Evolutionary conservation across 2,113 vertebrate species (phyloP).

Genomic region (Lasiurus cinereus): DNA sequence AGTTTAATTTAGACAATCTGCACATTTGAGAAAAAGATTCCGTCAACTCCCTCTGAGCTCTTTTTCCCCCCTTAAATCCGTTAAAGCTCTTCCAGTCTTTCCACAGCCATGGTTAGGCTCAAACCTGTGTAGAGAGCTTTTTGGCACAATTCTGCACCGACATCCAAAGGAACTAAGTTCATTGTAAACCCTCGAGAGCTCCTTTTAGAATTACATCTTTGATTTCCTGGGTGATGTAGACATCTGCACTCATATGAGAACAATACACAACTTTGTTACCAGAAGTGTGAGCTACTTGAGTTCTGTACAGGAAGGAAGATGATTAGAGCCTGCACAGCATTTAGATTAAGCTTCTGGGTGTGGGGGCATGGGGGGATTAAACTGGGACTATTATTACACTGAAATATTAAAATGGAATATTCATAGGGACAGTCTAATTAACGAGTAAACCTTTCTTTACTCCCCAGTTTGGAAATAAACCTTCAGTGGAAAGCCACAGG

Average conservation of each 20-base stretch:
- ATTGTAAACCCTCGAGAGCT: constrained; percentile 48
- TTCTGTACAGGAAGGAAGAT: constrained; percentile 71
- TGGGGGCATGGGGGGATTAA: background rate
- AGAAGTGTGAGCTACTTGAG: constrained; percentile 66
- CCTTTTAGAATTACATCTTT: constrained; percentile 68
- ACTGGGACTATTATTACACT: background rate
- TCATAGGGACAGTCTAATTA: background rate
- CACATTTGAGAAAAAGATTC: constrained; percentile 68
- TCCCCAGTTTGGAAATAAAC: background rate
- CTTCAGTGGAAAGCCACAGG: background rate
- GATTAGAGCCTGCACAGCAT: constrained; percentile 54
- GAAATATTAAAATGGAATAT: constrained; percentile 50
- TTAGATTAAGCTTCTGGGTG: constrained; percentile 60
- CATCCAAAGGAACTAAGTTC: background rate
- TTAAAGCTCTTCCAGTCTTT: constrained; percentile 24
- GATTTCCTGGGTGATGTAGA: constrained; percentile 79
- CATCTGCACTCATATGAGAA: constrained; percentile 74
- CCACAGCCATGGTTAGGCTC: background rate
- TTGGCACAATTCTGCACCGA: background rate
- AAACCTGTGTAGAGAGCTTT: constrained; percentile 1
- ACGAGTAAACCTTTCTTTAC: constrained; percentile 6
- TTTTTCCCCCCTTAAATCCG: background rate
- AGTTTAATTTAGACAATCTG: constrained; percentile 70
- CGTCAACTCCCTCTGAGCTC: constrained; percentile 20
- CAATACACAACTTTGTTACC: constrained; percentile 68